Base-by-base conservation (phyloP, 23 tunicate genomes). In the Trididemnum nubilum region DNA sequence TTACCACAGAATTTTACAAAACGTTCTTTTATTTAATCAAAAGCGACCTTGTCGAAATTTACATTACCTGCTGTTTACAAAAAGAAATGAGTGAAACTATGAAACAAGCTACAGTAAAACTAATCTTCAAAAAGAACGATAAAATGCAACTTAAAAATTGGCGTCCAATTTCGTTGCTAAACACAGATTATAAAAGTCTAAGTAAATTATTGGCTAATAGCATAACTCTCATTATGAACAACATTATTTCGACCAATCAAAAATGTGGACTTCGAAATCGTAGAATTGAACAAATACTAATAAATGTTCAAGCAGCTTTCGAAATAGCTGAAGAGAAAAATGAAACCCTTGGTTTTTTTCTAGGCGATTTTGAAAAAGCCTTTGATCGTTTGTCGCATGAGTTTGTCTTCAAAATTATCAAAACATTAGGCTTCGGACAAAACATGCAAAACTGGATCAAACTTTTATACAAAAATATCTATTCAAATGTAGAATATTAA, bases 71-170 rank as follows among this genome's bases (percentile, higher is more conserved):
- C 29, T 25, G 15, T 4, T 25, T 61, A 4, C 5, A 61, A 21
- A 61, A 61, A 61, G 67, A 61, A 25, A 21, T 61, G 29, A 4
- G 26, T 22, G 4, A 61, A 5, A 12, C 29, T 4, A 61, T 61
- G 67, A 61, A 61, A 61, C 26, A 61, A 12, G 67, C 67, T 4
- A 22, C 26, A 5, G 4, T 61, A 12, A 61, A 61, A 61, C 26
- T 61, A 22, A 21, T 61, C 29, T 61, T 21, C 5, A 61, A 44
- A 44, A 44, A 44, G n/a, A 39, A 31, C 2, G 51, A 80, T 31
- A 33, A 64, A 18, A 31, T 4, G 26, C 2, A 64, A 18, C 49
- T 80, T 1, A 63, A 80, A 64, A 80, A 80, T 63, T 80, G 84
- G 84, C 54, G 54, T 44, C 54, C 54, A 44, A 44, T 44, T 15